Conservation (phyloP, 2,113 vertebrate genomes). For the Nansenia antarctica region DNA sequence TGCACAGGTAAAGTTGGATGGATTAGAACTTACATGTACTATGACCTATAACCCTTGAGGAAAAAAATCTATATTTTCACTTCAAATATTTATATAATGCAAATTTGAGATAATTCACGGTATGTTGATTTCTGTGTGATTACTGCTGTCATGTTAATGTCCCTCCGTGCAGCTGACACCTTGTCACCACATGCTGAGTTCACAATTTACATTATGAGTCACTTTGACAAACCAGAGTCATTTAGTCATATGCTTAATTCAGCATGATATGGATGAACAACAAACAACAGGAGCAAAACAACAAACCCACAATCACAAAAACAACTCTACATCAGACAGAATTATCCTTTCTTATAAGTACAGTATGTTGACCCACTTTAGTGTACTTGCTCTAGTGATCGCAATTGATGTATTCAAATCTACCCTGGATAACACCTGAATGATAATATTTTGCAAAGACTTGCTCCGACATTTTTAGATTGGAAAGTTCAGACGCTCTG, state of each 20-base stretch:
- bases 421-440: no score
- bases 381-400: no score
- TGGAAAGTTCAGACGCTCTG: no score
- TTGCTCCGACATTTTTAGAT: no score
- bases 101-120: background rate
- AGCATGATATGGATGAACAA: conserved; percentile 39
- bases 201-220: conserved; percentile 58
- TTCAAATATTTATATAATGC: background rate
- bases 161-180: conserved; percentile 53
- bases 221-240: conserved; percentile 52
- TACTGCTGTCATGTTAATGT: conserved; percentile 49
- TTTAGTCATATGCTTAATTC: conserved; percentile 62
- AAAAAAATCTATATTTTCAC: no score
- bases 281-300: conserved; percentile 35
- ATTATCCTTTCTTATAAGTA: no score
- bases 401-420: no score
- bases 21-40: no score
- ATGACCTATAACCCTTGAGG: no score
- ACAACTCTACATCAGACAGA: conserved; percentile 10
- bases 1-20: no score
- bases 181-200: conserved; percentile 60
- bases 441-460: no score
- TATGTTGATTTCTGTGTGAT: conserved; percentile 39
- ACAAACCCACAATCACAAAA: conserved; percentile 26
- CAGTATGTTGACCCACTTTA: no score